Base-by-base conservation (phyloP, 2,888 invertebrate genomes). In the Trimorus sp. region DNA sequence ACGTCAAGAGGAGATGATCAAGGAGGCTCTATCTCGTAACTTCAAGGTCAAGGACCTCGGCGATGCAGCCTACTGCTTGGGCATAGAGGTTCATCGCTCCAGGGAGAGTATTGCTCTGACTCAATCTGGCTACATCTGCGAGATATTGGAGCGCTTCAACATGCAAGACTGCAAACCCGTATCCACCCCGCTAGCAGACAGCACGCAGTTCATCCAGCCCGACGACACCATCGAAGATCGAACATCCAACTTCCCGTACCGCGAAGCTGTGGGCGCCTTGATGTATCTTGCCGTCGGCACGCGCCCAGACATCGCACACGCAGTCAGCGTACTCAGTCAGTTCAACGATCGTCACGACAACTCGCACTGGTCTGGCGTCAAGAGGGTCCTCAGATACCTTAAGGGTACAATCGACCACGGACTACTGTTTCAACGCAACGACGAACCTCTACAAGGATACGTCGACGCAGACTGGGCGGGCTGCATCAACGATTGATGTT, bases 241-340 rank as follows among this genome's bases (percentile, higher is more conserved):
- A 58, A 6, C 12, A n/a, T n/a, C 66, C 69, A 71, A 49, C 56
- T 63, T 65, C 7, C 79, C 79, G 9, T 81, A 78, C 37, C 54
- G 73, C 36, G 68, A 79, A 42, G 54, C 81, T 26, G 59, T 83
- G 14, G 81, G 79, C 9, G 40, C 68, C 0, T 48, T 84, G 7
- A 74, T 84, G 66, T 84, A 82, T 16, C 60, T 84, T 0, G 66
- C 78, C 14, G 78, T 80, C 3, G 79, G 70, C 11, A 82, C 84
- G 15, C 65, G 80, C 11, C 84, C 82, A 4, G 78, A 80, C 51
- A 80, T 84, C 11, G 49, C 82, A n/a, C 71, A 82, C 45, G 40
- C 63, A 7, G 74, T 68, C 0, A 82, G 70, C 53, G n/a, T 70
- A 16, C 63, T 84, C n/a, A 74, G 79, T 36, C 82, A 82, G 38